phyloP scores from a whole-genome alignment of 2,113 vertebrate species.

The Zosterops pallidus region DNA sequence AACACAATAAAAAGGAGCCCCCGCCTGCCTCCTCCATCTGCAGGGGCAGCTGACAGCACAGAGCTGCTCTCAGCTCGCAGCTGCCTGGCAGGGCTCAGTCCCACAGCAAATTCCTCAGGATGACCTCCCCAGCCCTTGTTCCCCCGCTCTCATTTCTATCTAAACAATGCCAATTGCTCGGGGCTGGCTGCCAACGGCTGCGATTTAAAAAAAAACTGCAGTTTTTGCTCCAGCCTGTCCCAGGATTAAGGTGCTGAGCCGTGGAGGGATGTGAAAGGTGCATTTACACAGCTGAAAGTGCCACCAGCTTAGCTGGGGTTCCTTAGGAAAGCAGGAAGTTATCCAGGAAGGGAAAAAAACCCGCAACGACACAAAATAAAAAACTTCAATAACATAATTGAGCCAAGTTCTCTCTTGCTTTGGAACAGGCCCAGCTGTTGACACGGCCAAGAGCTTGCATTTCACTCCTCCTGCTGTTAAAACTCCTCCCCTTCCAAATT shows the following conservation, averaged over 20 bases:
- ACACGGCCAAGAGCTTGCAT: conserved; percentile 16
- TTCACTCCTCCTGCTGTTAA: conserved; percentile 8
- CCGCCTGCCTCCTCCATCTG: not conserved
- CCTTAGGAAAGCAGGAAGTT: not conserved
- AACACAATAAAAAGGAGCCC: not conserved
- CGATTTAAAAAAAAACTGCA: not conserved
- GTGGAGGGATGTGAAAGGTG: not conserved
- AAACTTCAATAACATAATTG: not conserved
- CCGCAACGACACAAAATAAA: not conserved
- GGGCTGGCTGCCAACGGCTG: not conserved
- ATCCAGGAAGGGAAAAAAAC: not conserved
- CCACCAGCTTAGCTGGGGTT: not conserved
- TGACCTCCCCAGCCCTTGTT: conserved; percentile 41
- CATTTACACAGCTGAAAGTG: not conserved
- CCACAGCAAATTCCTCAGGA: conserved; percentile 17
- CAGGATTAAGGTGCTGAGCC: not conserved
- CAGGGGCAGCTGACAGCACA: conserved; percentile 19
- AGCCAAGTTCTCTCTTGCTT: not conserved
- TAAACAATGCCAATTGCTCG: conserved; percentile 19
- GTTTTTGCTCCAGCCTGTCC: not conserved
- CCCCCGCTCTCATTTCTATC: conserved; percentile 9
- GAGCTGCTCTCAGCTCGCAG: conserved; percentile 29
- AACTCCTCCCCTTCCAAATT: conserved; percentile 5
- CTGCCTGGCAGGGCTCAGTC: conserved; percentile 37
- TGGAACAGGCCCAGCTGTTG: conserved; percentile 35